phyloP scores from a whole-genome alignment of 2,113 vertebrate species.

The Bettongia penicillata region DNA sequence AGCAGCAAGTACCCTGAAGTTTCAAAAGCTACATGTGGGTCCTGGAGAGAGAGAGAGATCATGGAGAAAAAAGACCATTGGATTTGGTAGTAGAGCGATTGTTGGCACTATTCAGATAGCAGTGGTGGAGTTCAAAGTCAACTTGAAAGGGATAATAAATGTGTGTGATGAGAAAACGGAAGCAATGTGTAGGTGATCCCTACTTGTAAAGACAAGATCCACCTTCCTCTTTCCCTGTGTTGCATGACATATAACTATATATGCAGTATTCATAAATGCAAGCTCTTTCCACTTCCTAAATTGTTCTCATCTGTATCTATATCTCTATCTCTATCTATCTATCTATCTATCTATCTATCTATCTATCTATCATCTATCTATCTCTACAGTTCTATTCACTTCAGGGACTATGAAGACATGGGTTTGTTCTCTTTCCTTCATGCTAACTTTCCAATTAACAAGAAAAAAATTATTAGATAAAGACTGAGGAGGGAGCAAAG shows the following conservation, averaged over 20 bases:
- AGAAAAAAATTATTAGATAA: background rate
- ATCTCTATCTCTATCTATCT: background rate
- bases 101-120: background rate
- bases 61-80: background rate
- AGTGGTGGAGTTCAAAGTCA: background rate
- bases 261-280: background rate
- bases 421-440: background rate
- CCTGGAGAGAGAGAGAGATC: background rate
- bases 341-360: too few species aligned
- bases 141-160: background rate
- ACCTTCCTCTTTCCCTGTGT: background rate
- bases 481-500: background rate
- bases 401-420: background rate
- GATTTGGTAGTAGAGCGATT: background rate
- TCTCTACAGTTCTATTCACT: background rate
- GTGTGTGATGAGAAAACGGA: background rate
- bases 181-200: background rate
- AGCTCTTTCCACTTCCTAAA: background rate
- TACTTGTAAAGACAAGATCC: background rate
- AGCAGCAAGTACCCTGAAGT: background rate
- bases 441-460: background rate
- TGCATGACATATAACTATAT: background rate
- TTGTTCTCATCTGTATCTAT: background rate
- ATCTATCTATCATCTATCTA: background rate
- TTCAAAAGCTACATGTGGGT: background rate